A percentile compares a stretch with the other conserved stretches of the same genome.
Conservation (phyloP, 2,888 invertebrate genomes). For the Ecdyonurus torrentis region DNA sequence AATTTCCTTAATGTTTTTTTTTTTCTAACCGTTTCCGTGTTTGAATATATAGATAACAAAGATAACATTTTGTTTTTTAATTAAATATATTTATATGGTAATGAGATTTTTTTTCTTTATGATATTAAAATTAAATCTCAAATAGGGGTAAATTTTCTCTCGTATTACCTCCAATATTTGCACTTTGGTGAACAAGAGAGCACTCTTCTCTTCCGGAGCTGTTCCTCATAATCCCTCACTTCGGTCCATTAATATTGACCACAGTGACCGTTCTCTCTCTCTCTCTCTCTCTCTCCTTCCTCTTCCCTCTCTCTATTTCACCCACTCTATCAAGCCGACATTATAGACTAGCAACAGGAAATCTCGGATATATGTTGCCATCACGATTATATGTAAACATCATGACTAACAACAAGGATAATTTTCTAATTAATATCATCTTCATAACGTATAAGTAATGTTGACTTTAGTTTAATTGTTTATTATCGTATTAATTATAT, state of each 20-base stretch:
- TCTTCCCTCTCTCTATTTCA: background rate
- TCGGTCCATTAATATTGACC: background rate
- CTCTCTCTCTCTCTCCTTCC: background rate
- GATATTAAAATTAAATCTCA: no score
- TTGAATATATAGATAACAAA: no score
- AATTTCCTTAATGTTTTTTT: no score
- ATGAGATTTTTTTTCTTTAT: no score
- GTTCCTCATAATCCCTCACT: background rate
- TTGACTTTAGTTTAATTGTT: no score
- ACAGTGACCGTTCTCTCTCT: background rate
- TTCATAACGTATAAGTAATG: no score
- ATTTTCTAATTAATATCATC: background rate
- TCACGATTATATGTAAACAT: background rate
- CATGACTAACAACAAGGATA: background rate
- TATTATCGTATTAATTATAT: no score
- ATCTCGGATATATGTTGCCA: background rate
- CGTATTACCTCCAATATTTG: background rate
- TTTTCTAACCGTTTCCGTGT: no score
- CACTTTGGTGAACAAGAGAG: background rate
- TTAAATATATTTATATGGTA: no score
- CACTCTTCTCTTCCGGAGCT: background rate
- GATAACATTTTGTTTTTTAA: no score
- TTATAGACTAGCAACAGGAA: background rate
- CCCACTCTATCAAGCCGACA: no score
- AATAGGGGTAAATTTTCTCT: no score